Evolutionary conservation across 2,888 invertebrate species (phyloP), one percentile per base, ranked within the genome.

Genomic region (Labia minor): DNA sequence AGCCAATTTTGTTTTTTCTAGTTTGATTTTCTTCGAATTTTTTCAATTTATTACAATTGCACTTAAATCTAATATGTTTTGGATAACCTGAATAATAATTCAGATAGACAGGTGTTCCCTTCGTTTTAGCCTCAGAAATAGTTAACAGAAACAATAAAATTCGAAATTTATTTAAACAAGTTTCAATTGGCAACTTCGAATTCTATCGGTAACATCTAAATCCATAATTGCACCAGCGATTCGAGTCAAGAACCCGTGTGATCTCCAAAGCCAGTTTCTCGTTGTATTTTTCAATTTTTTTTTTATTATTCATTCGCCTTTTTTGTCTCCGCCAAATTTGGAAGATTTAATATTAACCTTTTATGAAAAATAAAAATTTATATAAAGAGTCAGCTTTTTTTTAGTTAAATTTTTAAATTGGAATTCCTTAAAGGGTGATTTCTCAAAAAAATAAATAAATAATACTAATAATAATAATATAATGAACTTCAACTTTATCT

Each of bases 171-270:
- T 49, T 49, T 49, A 14, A 10, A 49, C 49, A 49, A 49, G 49
- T 49, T 49, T 49, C 49, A 49, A 49, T 49, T 49, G 49, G 49
- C 14, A 49, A 49, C 8, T n/a, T 49, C 49, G 49, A 49, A 49
- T 49, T 49, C 49, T 49, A 49, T 49, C 49, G 49, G 49, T 49
- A 49, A 49, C 49, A 49, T 49, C 49, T 49, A 49, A 49, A 49
- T 49, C 49, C 49, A 49, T 49, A 49, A 49, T 49, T 49, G 49
- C 49, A 49, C 49, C 3, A 2, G 16, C n/a, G 16, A 11, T 16
- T 49, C 49, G 16, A 49, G 49, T 49, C 49, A 49, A 49, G 49
- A 49, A 49, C 49, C 49, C 26, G 26, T 26, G 26, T 8, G 26
- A 26, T 26, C 26, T 3, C 26, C 49, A 49, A 49, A 49, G 49